Evolutionary conservation across 1,140 invertebrate genomes (phyloP).

Genomic region (Sipha flava): DNA sequence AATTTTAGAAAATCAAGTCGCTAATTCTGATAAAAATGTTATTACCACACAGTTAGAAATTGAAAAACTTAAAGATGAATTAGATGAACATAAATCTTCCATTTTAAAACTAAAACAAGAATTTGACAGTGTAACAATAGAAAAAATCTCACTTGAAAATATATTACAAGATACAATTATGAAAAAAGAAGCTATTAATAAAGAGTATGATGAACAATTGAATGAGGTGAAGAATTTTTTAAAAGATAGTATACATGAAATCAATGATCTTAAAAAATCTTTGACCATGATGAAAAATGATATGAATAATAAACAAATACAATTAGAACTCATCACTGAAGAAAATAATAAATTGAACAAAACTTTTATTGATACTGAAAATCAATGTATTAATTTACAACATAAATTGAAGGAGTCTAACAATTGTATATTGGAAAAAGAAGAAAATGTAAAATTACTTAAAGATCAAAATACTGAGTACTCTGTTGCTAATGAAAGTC

Average conservation of each 20-base stretch:
- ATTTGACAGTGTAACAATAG: background rate
- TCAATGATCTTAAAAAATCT: background rate
- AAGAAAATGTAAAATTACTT: background rate
- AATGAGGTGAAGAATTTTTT: background rate
- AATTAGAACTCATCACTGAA: background rate
- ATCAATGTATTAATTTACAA: background rate
- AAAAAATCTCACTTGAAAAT: background rate
- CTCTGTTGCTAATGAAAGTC: background rate
- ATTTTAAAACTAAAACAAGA: background rate
- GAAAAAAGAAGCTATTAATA: background rate
- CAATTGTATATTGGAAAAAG: background rate
- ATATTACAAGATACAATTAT: background rate
- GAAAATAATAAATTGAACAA: slow-evolving; percentile 1
- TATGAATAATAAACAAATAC: background rate
- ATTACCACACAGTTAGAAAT: background rate
- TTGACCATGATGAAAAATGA: background rate
- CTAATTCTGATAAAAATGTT: background rate
- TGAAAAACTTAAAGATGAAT: background rate
- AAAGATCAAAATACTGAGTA: background rate
- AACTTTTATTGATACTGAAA: background rate
- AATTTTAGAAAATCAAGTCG: background rate
- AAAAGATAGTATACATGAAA: background rate
- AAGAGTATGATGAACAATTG: background rate
- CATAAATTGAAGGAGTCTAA: background rate
- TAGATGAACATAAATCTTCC: background rate